These are phyloP conservation scores for Cassiopea xamachana DNA, from an alignment of 30 jellyfish, hydroid and myxozoan genomes.

Conservation along the genomic window DNA sequence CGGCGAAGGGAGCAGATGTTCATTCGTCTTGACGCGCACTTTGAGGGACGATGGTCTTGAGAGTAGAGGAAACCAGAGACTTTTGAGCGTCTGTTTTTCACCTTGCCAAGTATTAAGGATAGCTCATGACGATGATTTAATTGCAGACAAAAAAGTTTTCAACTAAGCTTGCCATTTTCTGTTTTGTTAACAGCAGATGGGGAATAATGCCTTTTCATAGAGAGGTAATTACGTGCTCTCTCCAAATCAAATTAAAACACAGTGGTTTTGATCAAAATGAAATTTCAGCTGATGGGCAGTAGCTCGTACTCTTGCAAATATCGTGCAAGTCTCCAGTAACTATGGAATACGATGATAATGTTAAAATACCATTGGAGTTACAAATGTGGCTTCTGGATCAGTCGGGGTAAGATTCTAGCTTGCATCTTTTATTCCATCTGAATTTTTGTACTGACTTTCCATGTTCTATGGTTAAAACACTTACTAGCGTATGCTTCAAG, in stretches of 20 bases:
- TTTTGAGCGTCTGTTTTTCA: not conserved
- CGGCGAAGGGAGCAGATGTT: conserved; percentile 42
- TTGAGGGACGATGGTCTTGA: not conserved
- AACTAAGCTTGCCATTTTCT: not conserved
- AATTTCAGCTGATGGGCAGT: not conserved
- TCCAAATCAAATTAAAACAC: not conserved
- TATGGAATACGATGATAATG: conserved; percentile 48
- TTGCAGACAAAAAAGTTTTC: not conserved
- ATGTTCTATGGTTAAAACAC: not conserved
- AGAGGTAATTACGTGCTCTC: not conserved
- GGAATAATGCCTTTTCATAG: not conserved
- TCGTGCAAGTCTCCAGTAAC: not conserved
- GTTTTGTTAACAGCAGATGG: not conserved
- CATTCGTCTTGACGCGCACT: not conserved
- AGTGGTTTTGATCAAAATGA: not conserved
- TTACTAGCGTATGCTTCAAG: too few relatives aligned
- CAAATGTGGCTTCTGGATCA: conserved; percentile 86
- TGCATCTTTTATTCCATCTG: not conserved
- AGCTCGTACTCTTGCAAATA: not conserved
- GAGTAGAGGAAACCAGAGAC: not conserved
- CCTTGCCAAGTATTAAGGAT: not conserved
- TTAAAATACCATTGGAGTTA: conserved; percentile 67
- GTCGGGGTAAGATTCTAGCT: conserved; percentile 62
- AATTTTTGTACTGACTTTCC: not conserved
- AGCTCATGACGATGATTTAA: not conserved